phyloP scores from a whole-genome alignment of 2,888 invertebrate genomes.

The Fabriciana adippe region DNA sequence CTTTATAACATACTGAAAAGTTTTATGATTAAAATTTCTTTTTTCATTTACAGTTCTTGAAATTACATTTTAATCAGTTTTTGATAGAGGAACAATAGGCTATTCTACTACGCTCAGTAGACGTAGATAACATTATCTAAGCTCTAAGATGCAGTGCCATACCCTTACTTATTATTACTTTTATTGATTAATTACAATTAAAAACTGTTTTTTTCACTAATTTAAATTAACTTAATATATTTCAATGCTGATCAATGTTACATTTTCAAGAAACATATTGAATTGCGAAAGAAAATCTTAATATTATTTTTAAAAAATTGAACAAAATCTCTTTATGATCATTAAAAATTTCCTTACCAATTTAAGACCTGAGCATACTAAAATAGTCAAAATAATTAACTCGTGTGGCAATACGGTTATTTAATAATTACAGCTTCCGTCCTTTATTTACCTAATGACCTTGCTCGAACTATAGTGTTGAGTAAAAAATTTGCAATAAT shows the following conservation, averaged over 20 bases:
- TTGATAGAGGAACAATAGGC: slow-evolving; percentile 12
- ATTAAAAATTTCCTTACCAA: no score
- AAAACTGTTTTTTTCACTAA: no score
- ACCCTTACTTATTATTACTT: slow-evolving; percentile 5
- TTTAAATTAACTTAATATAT: no score
- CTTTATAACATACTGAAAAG: no score
- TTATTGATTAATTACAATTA: not conserved
- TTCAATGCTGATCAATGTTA: no score
- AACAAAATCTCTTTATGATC: no score
- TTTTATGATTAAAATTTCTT: no score
- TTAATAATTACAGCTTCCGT: slow-evolving; percentile 52
- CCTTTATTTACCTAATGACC: slow-evolving; percentile 59
- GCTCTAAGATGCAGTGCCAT: not conserved
- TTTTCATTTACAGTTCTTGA: not conserved
- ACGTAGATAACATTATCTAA: slow-evolving; percentile 11
- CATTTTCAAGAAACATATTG: no score
- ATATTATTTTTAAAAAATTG: no score
- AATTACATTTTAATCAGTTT: slow-evolving; percentile 5
- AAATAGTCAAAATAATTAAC: not conserved
- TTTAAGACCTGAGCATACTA: no score
- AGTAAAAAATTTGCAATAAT: slow-evolving; percentile 28
- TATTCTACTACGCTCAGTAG: not conserved
- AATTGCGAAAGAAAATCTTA: no score
- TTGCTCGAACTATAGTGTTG: slow-evolving; percentile 39
- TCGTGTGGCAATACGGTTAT: not conserved